phyloP scores from a whole-genome alignment of 2,113 vertebrate species.

The Otolemur garnettii region DNA sequence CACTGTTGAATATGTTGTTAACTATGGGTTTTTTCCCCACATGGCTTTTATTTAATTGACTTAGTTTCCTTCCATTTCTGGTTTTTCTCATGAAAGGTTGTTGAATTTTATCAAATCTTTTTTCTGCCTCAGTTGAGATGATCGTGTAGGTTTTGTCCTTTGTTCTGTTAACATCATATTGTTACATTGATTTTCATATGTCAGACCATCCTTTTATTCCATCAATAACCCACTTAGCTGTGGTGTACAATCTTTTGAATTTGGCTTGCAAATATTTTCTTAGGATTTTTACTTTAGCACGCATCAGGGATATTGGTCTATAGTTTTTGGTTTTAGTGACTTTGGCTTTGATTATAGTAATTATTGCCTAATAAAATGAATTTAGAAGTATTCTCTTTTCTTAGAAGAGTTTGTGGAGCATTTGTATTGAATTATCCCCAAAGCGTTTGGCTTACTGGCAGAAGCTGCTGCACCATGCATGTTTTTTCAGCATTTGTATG shows the following conservation, averaged over 20 bases:
- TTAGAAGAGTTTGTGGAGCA: not conserved
- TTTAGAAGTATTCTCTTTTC: not conserved
- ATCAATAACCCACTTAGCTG: not conserved
- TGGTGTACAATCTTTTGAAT: not conserved
- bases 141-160: not conserved
- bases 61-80: not conserved
- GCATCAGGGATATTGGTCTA: not conserved
- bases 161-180: not conserved
- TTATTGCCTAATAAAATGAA: not conserved
- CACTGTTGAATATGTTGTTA: not conserved
- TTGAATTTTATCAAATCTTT: not conserved
- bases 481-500: too few species aligned
- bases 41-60: not conserved
- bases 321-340: not conserved
- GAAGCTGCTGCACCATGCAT: too few species aligned
- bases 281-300: not conserved
- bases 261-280: not conserved
- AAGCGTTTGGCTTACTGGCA: too few species aligned
- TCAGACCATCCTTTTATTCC: not conserved
- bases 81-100: not conserved
- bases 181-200: not conserved
- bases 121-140: not conserved
- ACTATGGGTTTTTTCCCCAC: not conserved
- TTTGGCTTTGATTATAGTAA: not conserved
- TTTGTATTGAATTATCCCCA: not conserved